Base-by-base conservation (phyloP, 2,888 invertebrate species). In the Mayetiola destructor region DNA sequence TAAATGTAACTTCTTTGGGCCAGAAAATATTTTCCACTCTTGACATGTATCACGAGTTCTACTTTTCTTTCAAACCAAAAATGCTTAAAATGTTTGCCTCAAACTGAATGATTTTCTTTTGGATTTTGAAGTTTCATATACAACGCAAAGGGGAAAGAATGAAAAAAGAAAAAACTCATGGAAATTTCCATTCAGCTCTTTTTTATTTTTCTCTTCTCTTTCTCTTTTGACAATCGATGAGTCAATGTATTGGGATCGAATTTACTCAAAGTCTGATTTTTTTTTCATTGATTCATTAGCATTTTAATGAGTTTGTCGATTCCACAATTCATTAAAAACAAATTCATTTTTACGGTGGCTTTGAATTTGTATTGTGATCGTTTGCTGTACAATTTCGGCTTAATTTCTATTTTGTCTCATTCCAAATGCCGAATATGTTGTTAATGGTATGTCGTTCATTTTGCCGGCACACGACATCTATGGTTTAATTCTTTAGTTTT, bases 21-120 rank as follows among this genome's bases (percentile, higher is more conserved):
- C 27, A 27, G 10, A 27, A 9, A 16, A n/a, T 52, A 29, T 29
- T 23, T 52, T 29, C 16, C n/a, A 27, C 2, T 5, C 16, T 52
- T 52, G 4, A 30, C 14, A 30, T 52, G 32, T 12, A 9, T n/a
- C 42, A 27, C 42, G 2, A 40, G 4, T 40, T 42, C 12, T 21
- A 14, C 3, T 21, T 42, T 27, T 48, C 4, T 27, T n/a, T 48
- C 23, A 21, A 9, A 36, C 6, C 12, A 36, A 39, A 48, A 48
- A 48, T 48, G 48, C 48, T 48, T 48, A 27, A 48, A 48, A 48
- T 48, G 48, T 48, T 48, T 48, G 48, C 27, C 48, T 42, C 20
- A 10, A 27, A 6, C 6, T 27, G 12, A 27, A 27, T 27, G 48
- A 48, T 10, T 48, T 27, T 27, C 27, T n/a, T 27, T 27, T 42